Conservation (phyloP, 2,113 vertebrate genomes). For the Synchiropus splendidus region DNA sequence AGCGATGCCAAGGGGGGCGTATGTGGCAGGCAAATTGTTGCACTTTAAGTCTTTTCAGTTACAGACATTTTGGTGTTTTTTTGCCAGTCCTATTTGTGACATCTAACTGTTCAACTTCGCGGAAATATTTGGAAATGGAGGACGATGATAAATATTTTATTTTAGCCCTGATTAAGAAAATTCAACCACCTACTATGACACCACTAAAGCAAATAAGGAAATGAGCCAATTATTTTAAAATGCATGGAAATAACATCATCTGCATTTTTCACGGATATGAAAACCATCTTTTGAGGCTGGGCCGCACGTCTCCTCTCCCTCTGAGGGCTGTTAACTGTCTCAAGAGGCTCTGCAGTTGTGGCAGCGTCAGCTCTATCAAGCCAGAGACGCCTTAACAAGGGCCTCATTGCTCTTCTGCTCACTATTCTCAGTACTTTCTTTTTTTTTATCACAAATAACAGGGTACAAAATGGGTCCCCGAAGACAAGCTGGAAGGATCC, state of each 20-base stretch:
- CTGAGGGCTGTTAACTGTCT: slow-evolving; percentile 22
- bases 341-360: slow-evolving; percentile 14
- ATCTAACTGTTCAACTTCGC: too few species aligned
- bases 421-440: slow-evolving; percentile 13
- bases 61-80: too few species aligned
- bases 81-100: too few species aligned
- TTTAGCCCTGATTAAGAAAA: slow-evolving; percentile 6
- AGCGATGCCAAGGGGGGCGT: too few species aligned
- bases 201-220: slow-evolving; percentile 14
- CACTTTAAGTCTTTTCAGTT: too few species aligned
- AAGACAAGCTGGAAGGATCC: slow-evolving; percentile 17
- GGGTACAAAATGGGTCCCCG: slow-evolving; percentile 28
- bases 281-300: slow-evolving; percentile 16
- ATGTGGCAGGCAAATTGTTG: too few species aligned
- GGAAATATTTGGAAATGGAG: too few species aligned
- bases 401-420: slow-evolving; percentile 29
- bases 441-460: slow-evolving; percentile 21
- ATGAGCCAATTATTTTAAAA: slow-evolving; percentile 28
- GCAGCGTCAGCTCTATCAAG: slow-evolving; percentile 20
- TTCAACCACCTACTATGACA: slow-evolving; percentile 18
- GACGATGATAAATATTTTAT: too few species aligned
- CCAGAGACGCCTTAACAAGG: slow-evolving; percentile 24
- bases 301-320: slow-evolving; percentile 13
- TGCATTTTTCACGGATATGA: slow-evolving; percentile 18
- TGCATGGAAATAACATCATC: slow-evolving; percentile 13